These are phyloP conservation scores for Remorina albescens DNA, from an alignment of 2,797 vertebrate genomes.

Conservation along the genomic window DNA sequence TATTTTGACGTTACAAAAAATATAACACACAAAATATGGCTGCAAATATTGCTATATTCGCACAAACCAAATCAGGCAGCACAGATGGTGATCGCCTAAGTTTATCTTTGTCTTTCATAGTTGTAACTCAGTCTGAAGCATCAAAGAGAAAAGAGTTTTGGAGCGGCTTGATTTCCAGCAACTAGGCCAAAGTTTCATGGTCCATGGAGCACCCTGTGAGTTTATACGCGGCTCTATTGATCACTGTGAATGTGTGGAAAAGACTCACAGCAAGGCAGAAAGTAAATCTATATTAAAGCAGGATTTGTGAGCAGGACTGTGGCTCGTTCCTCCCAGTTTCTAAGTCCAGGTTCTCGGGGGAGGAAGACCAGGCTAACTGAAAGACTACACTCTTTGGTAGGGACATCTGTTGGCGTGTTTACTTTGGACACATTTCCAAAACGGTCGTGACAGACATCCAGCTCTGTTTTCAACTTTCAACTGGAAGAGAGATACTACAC, in stretches of 20 bases:
- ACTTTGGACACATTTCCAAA: conserved; percentile 59
- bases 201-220: conserved; percentile 21
- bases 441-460: conserved; percentile 47
- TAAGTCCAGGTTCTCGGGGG: conserved; percentile 32
- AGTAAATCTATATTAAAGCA: conserved; percentile 55
- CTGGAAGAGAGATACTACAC: conserved; percentile 10
- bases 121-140: neutral
- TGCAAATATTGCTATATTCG: too few species aligned
- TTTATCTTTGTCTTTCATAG: conserved; percentile 1
- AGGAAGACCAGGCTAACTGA: conserved; percentile 40
- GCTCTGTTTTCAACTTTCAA: conserved; percentile 39
- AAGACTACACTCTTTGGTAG: conserved; percentile 62
- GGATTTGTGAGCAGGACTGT: conserved; percentile 51
- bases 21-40: too few species aligned
- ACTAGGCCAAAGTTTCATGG: conserved; percentile 29
- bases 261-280: conserved; percentile 43
- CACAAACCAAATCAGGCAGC: neutral
- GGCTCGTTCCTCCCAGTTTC: conserved; percentile 46
- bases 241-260: conserved; percentile 46
- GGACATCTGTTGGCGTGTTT: conserved; percentile 59
- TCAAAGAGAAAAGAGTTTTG: conserved; percentile 30
- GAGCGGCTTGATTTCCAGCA: conserved; percentile 33
- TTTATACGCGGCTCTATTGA: conserved; percentile 40
- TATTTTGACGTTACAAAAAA: too few species aligned
- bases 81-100: neutral